phyloP scores from a whole-genome alignment of 2,888 invertebrate species.

The Spialia ferax region DNA sequence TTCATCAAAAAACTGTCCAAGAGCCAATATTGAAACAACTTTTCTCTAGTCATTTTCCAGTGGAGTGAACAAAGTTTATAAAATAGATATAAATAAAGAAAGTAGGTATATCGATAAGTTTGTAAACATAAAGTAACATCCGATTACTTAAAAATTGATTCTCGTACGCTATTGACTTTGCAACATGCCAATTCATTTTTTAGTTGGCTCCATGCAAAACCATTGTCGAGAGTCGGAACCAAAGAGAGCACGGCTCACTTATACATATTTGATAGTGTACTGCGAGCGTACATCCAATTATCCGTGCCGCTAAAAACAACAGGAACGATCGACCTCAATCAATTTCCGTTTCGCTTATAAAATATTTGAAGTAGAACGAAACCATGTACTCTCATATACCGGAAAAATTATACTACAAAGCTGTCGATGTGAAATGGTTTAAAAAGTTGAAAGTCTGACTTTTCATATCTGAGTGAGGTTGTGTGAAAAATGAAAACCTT shows the following conservation, averaged over 20 bases:
- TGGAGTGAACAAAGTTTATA: slow-evolving; percentile 18
- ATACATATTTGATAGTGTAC: slow-evolving; percentile 52
- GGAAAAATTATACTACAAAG: not conserved
- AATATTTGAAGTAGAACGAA: slow-evolving; percentile 39
- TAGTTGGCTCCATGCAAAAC: slow-evolving; percentile 51
- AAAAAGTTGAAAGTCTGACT: slow-evolving; percentile 14
- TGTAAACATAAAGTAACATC: slow-evolving; percentile 30
- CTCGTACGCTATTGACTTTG: slow-evolving; percentile 45
- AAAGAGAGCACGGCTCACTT: slow-evolving; percentile 50
- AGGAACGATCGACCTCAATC: slow-evolving; percentile 28
- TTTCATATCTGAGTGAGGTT: too few species aligned
- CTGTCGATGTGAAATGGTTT: slow-evolving; percentile 1
- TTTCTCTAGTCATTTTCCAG: slow-evolving; percentile 25
- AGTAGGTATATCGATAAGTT: slow-evolving; percentile 18
- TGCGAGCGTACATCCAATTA: slow-evolving; percentile 51
- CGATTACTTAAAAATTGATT: slow-evolving; percentile 43
- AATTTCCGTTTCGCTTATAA: slow-evolving; percentile 24
- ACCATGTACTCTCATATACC: not conserved
- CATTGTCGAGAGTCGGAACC: slow-evolving; percentile 52
- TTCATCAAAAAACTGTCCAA: slow-evolving; percentile 33
- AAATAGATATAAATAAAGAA: slow-evolving; percentile 1
- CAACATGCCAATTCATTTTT: slow-evolving; percentile 51
- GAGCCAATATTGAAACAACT: slow-evolving; percentile 24
- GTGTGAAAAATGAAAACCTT: too few species aligned
- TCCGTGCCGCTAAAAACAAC: slow-evolving; percentile 47